Conservation (phyloP, 2,888 invertebrate species). For the Prosopocoilus inquinatus region DNA sequence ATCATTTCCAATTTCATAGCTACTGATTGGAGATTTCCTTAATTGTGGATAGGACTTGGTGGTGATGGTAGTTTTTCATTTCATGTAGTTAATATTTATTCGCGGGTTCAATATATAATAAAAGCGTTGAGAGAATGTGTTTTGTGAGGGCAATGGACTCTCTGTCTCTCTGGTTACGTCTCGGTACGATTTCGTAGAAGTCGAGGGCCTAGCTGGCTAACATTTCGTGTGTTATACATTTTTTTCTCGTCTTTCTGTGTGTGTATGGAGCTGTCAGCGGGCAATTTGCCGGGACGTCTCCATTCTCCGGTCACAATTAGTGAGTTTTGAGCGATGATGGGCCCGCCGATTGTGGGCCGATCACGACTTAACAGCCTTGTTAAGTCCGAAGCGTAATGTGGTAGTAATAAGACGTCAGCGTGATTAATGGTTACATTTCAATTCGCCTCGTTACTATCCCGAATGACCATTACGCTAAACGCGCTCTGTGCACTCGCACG, state of each 20-base stretch:
- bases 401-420: constrained; percentile 47
- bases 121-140: too few species aligned
- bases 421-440: constrained; percentile 50
- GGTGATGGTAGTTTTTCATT: too few species aligned
- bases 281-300: constrained; percentile 26
- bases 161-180: too few species aligned
- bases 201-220: too few species aligned
- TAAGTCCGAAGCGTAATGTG: constrained; percentile 43
- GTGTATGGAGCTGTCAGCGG: constrained; percentile 17
- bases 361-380: constrained; percentile 42
- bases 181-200: too few species aligned
- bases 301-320: constrained; percentile 21
- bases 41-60: too few species aligned
- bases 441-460: constrained; percentile 35
- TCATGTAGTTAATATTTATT: too few species aligned
- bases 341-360: constrained; percentile 34
- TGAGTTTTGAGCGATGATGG: constrained; percentile 19
- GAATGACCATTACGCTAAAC: constrained; percentile 1
- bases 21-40: too few species aligned
- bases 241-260: constrained; percentile 1
- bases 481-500: not conserved
- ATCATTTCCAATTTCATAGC: too few species aligned
- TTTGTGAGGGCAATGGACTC: too few species aligned
- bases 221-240: too few species aligned
- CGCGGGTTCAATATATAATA: too few species aligned